These are phyloP conservation scores for Allygus modestus DNA, from an alignment of 2,888 invertebrate species.

Conservation along the genomic window DNA sequence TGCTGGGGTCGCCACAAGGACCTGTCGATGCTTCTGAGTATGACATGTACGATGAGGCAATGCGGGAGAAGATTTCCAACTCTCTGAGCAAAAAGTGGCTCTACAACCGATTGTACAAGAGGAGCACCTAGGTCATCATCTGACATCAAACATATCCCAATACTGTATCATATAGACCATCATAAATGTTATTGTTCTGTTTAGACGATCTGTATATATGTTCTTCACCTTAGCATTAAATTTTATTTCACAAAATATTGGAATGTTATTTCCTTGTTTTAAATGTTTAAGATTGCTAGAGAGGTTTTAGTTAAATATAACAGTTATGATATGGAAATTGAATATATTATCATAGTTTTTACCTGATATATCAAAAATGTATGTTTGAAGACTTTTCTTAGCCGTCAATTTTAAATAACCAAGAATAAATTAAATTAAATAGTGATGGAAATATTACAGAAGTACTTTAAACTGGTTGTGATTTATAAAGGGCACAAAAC, in stretches of 20 bases:
- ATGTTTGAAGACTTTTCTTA: too few species aligned
- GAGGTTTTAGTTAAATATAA: too few species aligned
- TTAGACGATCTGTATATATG: slow-evolving; percentile 44
- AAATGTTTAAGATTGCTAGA: too few species aligned
- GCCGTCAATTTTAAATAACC: too few species aligned
- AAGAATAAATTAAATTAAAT: too few species aligned
- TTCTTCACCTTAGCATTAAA: slow-evolving; percentile 42
- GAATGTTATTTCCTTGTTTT: too few species aligned
- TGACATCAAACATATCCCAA: slow-evolving; percentile 13
- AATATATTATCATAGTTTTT: too few species aligned
- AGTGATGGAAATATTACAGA: too few species aligned
- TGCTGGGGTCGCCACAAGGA: slow-evolving; percentile 3
- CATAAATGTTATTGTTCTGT: slow-evolving; percentile 23
- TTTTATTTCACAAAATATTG: slow-evolving; percentile 15
- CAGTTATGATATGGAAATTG: too few species aligned
- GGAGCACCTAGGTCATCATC: neutral
- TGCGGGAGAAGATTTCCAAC: slow-evolving; percentile 54
- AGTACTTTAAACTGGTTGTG: too few species aligned
- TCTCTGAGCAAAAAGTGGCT: slow-evolving; percentile 47
- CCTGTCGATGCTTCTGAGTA: slow-evolving; percentile 27
- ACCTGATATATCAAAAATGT: too few species aligned
- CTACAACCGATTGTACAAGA: slow-evolving; percentile 33
- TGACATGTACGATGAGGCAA: slow-evolving; percentile 56
- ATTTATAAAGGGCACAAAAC: too few species aligned
- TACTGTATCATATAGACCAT: neutral